Conservation (phyloP, 2,113 vertebrate species). For the Callorhinus ursinus region DNA sequence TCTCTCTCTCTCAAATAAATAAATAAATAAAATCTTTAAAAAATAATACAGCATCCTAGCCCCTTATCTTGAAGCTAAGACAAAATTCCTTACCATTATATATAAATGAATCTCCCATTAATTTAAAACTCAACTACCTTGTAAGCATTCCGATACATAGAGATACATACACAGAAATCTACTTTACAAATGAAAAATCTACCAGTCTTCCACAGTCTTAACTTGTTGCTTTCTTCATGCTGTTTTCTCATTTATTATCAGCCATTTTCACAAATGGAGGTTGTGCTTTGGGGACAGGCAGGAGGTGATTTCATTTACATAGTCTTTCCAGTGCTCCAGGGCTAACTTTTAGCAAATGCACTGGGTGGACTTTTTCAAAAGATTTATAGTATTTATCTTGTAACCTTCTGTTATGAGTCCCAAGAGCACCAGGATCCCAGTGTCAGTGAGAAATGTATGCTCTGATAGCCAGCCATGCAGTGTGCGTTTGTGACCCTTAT, state of each 20-base stretch:
- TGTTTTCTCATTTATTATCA: background rate
- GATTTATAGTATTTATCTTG: background rate
- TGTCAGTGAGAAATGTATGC: accelerated
- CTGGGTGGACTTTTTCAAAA: background rate
- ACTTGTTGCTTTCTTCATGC: background rate
- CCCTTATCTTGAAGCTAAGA: background rate
- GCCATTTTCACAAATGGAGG: background rate
- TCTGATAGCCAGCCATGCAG: background rate
- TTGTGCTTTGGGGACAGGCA: background rate
- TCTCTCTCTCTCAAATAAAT: background rate
- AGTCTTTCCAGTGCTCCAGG: background rate
- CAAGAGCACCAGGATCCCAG: background rate
- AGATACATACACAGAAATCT: background rate
- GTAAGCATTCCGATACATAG: background rate
- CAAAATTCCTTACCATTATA: background rate
- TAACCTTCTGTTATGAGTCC: background rate
- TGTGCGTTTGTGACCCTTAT: accelerated
- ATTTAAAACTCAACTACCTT: background rate
- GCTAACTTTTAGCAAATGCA: slow-evolving; percentile 8
- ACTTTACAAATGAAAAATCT: background rate
- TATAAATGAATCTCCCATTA: background rate
- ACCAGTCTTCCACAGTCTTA: background rate
- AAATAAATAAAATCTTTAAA: background rate
- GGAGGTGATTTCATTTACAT: background rate
- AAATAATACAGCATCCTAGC: background rate